Percentiles rank a stretch among this genome's conserved stretches.
These are phyloP conservation scores for Cataglyphis albicans DNA, from an alignment of 2,888 invertebrate genomes.

Conservation along the genomic window DNA sequence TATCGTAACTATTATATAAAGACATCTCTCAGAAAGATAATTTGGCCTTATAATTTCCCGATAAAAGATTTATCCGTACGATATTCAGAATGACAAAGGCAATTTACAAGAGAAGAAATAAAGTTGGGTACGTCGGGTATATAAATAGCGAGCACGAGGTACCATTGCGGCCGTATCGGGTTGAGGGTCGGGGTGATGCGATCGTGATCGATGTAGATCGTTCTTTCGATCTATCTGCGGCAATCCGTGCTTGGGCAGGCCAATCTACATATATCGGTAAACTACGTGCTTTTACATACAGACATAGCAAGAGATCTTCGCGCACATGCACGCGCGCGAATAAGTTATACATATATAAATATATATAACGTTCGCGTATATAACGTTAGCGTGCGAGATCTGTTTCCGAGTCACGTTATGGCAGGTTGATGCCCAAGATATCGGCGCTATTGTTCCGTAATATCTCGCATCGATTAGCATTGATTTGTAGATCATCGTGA, in stretches of 20 bases:
- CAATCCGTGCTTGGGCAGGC: conserved; percentile 70
- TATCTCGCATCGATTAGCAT: conserved; percentile 81
- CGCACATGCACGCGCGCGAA: conserved; percentile 23
- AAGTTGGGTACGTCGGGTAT: conserved; percentile 56
- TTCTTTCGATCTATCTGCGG: conserved; percentile 79
- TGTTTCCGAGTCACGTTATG: conserved; percentile 83
- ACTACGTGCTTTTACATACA: conserved; percentile 32
- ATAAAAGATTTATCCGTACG: conserved; percentile 5
- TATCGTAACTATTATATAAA: neutral
- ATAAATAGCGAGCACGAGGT: conserved; percentile 73
- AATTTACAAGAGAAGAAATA: conserved; percentile 49
- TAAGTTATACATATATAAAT: conserved; percentile 50
- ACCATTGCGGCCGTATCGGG: conserved; percentile 76
- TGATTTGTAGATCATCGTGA: conserved; percentile 81
- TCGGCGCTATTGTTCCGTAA: conserved; percentile 72
- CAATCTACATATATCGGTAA: conserved; percentile 50
- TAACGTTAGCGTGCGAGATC: conserved; percentile 60
- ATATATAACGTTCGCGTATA: conserved; percentile 45
- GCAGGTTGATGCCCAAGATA: conserved; percentile 81
- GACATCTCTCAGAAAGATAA: conserved; percentile 19
- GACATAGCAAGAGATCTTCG: conserved; percentile 10
- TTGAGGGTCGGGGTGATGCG: conserved; percentile 78
- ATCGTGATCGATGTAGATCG: conserved; percentile 85
- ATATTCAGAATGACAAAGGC: conserved; percentile 42
- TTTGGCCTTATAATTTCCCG: conserved; percentile 12